These are phyloP conservation scores for Slavum lentiscoides DNA, from an alignment of 2,888 invertebrate genomes.

Conservation along the genomic window DNA sequence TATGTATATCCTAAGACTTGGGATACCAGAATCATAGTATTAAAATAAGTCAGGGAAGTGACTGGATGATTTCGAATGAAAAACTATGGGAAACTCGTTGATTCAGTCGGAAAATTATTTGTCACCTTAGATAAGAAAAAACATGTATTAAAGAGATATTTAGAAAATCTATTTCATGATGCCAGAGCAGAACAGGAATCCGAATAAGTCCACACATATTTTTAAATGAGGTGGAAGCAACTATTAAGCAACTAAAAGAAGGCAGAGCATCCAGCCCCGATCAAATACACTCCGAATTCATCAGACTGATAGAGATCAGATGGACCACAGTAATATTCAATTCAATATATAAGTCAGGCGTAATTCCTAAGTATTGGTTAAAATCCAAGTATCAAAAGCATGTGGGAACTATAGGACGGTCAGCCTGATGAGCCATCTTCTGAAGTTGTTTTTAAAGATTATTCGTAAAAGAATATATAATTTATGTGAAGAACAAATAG, in stretches of 20 bases:
- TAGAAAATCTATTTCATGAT: constrained; percentile 19
- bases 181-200: constrained; percentile 19
- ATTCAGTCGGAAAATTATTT: constrained; percentile 30
- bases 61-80: constrained; percentile 29
- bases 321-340: constrained; percentile 54
- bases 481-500: constrained; percentile 54
- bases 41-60: constrained; percentile 6
- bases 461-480: constrained; percentile 50
- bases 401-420: constrained; percentile 55
- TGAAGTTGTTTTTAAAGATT: constrained; percentile 50
- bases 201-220: constrained; percentile 31
- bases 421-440: constrained; percentile 53
- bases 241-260: constrained; percentile 53
- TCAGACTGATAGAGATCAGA: constrained; percentile 54
- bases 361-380: constrained; percentile 55
- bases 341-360: constrained; percentile 54
- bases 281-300: constrained; percentile 54
- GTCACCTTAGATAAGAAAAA: constrained; percentile 38
- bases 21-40: too few relatives aligned
- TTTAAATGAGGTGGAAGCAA: constrained; percentile 53
- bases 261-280: constrained; percentile 55
- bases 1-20: too few relatives aligned
- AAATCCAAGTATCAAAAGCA: constrained; percentile 54
- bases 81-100: constrained; percentile 21
- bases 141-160: constrained; percentile 26